phyloP scores from a whole-genome alignment of 1,140 invertebrate genomes.

The Tetramorium simillimum region DNA sequence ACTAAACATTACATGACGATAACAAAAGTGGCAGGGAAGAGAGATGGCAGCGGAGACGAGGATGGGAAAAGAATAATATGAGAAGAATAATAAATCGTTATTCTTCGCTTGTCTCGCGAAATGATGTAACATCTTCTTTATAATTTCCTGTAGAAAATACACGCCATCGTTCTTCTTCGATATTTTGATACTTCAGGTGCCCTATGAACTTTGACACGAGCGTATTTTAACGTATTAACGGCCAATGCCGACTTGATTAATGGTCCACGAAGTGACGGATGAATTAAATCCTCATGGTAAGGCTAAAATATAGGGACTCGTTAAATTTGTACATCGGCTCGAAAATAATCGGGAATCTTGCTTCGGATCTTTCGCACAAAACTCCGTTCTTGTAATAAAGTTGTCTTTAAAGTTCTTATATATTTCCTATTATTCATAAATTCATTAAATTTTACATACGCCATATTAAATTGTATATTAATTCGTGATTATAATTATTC shows the following conservation, averaged over 20 bases:
- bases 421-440: too few relatives aligned
- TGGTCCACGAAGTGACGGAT: conserved; percentile 4
- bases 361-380: neutral
- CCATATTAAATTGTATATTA: neutral
- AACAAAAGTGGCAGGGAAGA: neutral
- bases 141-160: neutral
- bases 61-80: too few relatives aligned
- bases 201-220: conserved; percentile 10
- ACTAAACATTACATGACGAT: neutral
- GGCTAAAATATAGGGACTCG: neutral
- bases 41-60: neutral
- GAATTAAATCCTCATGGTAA: neutral
- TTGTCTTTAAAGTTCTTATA: too few relatives aligned
- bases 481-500: neutral
- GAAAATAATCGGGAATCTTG: neutral
- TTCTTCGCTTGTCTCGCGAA: neutral
- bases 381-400: neutral
- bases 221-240: conserved; percentile 4
- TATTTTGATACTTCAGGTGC: neutral
- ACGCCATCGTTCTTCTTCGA: neutral
- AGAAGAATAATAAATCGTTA: neutral
- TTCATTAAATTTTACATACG: neutral
- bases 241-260: conserved; percentile 31
- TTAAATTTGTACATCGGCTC: neutral
- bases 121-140: neutral